A percentile compares a stretch with the other conserved stretches of the same genome.
These are phyloP conservation scores for Paramisgurnus dabryanus DNA, from an alignment of 2,113 vertebrate species.

Conservation along the genomic window DNA sequence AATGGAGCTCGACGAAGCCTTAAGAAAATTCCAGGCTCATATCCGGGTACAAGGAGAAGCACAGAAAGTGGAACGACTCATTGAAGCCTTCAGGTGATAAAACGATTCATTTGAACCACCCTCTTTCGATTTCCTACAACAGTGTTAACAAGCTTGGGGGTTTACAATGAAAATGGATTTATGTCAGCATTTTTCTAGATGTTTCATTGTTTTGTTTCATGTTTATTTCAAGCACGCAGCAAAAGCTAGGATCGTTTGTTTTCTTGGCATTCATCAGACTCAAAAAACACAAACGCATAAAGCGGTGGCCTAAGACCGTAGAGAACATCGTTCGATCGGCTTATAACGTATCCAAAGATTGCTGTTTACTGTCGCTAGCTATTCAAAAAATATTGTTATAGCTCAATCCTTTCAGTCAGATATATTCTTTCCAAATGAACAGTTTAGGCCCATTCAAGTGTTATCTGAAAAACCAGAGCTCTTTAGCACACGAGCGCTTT, in stretches of 20 bases:
- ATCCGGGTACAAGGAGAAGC: slow-evolving; percentile 96
- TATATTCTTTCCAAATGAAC: slow-evolving; percentile 6
- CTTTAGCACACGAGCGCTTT: slow-evolving; percentile 11
- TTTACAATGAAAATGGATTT: neutral
- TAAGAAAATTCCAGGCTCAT: slow-evolving; percentile 96
- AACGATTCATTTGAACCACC: neutral
- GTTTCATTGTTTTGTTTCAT: neutral
- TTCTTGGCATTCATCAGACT: slow-evolving; percentile 51
- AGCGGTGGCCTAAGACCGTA: slow-evolving; percentile 31
- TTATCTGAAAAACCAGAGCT: slow-evolving; percentile 6
- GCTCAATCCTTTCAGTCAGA: slow-evolving; percentile 4
- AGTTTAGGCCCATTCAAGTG: slow-evolving; percentile 7
- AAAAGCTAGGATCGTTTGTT: slow-evolving; percentile 14
- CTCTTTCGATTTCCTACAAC: neutral
- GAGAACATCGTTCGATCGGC: slow-evolving; percentile 59
- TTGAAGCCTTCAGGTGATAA: slow-evolving; percentile 92
- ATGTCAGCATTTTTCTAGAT: neutral
- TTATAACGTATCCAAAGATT: neutral
- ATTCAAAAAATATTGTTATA: slow-evolving; percentile 16
- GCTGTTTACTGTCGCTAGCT: slow-evolving; percentile 30
- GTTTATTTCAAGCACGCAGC: neutral
- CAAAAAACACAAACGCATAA: slow-evolving; percentile 32
- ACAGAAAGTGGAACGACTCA: slow-evolving; percentile 94
- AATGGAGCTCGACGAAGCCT: slow-evolving; percentile 95
- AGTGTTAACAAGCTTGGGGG: neutral